These are phyloP conservation scores for Conistra vaccinii DNA, from an alignment of 2,888 invertebrate species.

Conservation along the genomic window DNA sequence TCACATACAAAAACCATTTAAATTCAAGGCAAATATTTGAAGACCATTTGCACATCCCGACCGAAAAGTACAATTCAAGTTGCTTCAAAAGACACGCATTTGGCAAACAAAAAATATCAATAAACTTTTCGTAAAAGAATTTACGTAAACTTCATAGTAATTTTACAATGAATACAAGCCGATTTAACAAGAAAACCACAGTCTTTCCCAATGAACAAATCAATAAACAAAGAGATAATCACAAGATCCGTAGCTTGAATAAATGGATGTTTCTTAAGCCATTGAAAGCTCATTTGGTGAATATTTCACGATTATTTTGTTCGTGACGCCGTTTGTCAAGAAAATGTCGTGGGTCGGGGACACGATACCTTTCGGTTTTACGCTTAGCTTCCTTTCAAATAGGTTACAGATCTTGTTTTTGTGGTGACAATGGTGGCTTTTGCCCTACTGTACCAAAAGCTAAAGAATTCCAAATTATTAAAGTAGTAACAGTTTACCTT, in stretches of 20 bases:
- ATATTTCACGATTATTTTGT: constrained; percentile 63
- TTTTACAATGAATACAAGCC: constrained; percentile 12
- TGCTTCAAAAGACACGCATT: background rate
- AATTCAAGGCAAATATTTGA: constrained; percentile 40
- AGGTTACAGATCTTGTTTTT: constrained; percentile 28
- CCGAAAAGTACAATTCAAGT: background rate
- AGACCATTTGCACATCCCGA: background rate
- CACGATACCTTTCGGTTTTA: constrained; percentile 71
- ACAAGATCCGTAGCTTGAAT: constrained; percentile 45
- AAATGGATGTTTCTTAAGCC: constrained; percentile 58
- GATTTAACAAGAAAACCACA: constrained; percentile 15
- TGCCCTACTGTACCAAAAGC: background rate
- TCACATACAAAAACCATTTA: constrained; percentile 33
- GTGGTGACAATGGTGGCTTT: constrained; percentile 9
- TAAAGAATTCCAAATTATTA: constrained; percentile 1
- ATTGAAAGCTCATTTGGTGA: constrained; percentile 55
- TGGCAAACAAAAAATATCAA: background rate
- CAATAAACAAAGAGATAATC: constrained; percentile 52
- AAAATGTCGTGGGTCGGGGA: constrained; percentile 74
- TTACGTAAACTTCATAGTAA: constrained; percentile 20
- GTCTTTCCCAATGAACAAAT: constrained; percentile 46
- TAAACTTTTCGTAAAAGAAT: background rate
- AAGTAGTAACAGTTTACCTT: constrained; percentile 8
- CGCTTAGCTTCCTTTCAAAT: constrained; percentile 55
- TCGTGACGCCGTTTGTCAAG: constrained; percentile 69